Evolutionary conservation across 2,797 vertebrate species (phyloP), one percentile per base, ranked within the genome.

Genomic region (Miichthys miiuy): DNA sequence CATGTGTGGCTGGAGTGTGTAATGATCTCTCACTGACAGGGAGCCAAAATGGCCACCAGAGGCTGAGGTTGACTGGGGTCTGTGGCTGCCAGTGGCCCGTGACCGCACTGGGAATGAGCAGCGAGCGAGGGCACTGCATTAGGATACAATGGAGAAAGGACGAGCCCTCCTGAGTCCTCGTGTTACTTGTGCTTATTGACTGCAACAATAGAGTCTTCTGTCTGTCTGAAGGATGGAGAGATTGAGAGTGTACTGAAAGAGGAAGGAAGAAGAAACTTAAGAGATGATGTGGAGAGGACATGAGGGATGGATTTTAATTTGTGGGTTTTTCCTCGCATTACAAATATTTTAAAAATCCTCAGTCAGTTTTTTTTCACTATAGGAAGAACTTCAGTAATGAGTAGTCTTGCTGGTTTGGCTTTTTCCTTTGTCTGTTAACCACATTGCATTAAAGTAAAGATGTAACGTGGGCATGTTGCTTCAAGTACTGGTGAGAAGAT

Each of bases 161-260:
- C 34, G 58, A 81, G 72, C 65, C 51, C 87, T 85, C 60, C 48
- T 48, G 72, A 81, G 81, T 90, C 91, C 88, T 94, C 85, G 81
- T 88, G 88, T 94, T 94, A 93, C 94, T 81, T 1, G 79, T 46
- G 72, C 82, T 84, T 64, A 64, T 65, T 20, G 72, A 75, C 57
- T 10, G 76, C 83, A 88, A 94, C 94, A 95, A 94, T 81, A 87
- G 83, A 84, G 80, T 82, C 91, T 88, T 92, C 93, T 94, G 92
- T 94, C 87, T 75, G 82, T 68, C 58, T 64, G 80, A 62, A 62
- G 68, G 61, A 80, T 27, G 34, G 48, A 72, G 20, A 79, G 61
- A 47, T 68, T 72, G 46, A 54, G 54, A 66, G 68, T 9, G 34
- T 10, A 76, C 51, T 23, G 50, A 69, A 11, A 70, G 64, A 81